Base-by-base conservation (phyloP, 1,140 invertebrate genomes). In the Nylanderia fulva region DNA sequence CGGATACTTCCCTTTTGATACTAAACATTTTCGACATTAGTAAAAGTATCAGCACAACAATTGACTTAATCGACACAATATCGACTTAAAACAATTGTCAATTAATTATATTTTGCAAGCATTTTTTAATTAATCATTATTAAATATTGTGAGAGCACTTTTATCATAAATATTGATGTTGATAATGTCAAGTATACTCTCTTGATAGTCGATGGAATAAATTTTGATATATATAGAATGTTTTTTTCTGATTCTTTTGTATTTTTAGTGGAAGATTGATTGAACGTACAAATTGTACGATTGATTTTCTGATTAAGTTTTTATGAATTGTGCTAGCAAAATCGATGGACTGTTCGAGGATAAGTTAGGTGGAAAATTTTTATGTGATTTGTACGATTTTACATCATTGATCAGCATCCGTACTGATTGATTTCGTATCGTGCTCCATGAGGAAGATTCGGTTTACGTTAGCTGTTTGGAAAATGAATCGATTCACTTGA, bases 401-500 rank as follows among this genome's bases (percentile, higher is more conserved):
- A 52, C 33, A 6, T 68, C 63, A 33, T 45, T 52, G 61, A 36
- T 76, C 58, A 64, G 39, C 58, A 64, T 64, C 27, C 39, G 27
- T 27, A 33, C 39, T 69, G 15, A 48, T 48, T 48, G 42, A 45
- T 82, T 48, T 13, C 21, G 7, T 29, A 21, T n/a, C 66, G 52
- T 77, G 5, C 5, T 61, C 29, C 33, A n/a, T 52, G 29, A 58
- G 45, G 60, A 89, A 79, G 85, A 88, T 86, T 88, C 76, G 86
- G 84, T 87, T 74, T 27, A 66, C 21, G 27, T 52, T 63, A 54
- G 52, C 29, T 45, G 52, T 64, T 29, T 56, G 76, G 86, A 89
- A 86, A 88, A 89, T 82, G 33, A 48, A 24, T 45, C 79, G 83
- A 87, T 82, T 42, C 75, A 54, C 56, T 69, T 29, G 61, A 87